Percentiles rank a stretch among this genome's conserved stretches.
Conservation (phyloP, 2,888 invertebrate species). For the Cristatella mucedo region DNA sequence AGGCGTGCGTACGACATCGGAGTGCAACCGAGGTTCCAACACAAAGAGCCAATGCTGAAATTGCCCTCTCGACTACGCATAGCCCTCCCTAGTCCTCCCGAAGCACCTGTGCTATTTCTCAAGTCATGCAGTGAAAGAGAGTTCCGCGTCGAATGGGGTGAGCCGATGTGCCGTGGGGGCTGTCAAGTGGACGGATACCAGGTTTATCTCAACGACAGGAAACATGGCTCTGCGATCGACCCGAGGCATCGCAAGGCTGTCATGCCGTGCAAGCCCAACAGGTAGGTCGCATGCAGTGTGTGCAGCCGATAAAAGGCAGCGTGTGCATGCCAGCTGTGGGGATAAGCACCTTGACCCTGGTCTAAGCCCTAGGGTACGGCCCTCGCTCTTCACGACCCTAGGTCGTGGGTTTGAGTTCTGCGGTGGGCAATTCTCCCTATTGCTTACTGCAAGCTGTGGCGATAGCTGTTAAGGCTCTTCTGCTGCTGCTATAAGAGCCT, state of each 20-base stretch:
- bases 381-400: too few relatives aligned
- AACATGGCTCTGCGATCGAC: conserved; percentile 30
- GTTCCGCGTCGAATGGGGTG: conserved; percentile 37
- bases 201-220: conserved; percentile 35
- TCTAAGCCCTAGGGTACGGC: too few relatives aligned
- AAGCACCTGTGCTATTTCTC: conserved; percentile 33
- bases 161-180: conserved; percentile 31
- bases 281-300: conserved; percentile 20
- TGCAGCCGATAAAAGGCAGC: too few relatives aligned
- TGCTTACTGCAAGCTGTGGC: too few relatives aligned
- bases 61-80: conserved; percentile 27
- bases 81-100: conserved; percentile 35
- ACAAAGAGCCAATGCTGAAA: conserved; percentile 22
- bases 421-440: too few relatives aligned
- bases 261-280: conserved; percentile 32
- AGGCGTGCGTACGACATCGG: conserved; percentile 30
- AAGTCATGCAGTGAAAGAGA: conserved; percentile 25
- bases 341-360: too few relatives aligned
- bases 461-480: too few relatives aligned
- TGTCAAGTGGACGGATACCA: conserved; percentile 33
- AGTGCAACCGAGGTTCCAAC: conserved; percentile 24
- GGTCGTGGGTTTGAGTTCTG: too few relatives aligned
- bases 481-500: too few relatives aligned
- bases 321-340: too few relatives aligned
- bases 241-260: conserved; percentile 33